Evolutionary conservation across 2,797 vertebrate species (phyloP).

Genomic region (Pantherophis alleghaniensis): DNA sequence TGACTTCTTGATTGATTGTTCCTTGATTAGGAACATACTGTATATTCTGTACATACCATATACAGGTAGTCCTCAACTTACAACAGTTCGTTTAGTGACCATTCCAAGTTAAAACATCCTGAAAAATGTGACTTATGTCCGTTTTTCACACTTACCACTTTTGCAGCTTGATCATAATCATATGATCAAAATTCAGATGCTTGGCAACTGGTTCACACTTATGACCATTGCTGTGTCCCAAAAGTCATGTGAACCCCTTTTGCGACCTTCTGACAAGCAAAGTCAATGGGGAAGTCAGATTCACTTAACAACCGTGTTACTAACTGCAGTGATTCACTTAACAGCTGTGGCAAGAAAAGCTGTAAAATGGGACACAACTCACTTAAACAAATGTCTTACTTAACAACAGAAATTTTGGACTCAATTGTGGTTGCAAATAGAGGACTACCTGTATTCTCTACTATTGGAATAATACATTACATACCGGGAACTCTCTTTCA

Average conservation of each 20-base stretch:
- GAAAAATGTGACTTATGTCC: not conserved
- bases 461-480: not conserved
- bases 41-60: not conserved
- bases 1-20: not conserved
- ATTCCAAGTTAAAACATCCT: not conserved
- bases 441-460: not conserved
- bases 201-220: not conserved
- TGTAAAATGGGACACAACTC: too few relatives aligned
- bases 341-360: too few relatives aligned
- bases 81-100: not conserved
- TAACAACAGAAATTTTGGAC: not conserved
- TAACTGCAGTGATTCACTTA: too few relatives aligned
- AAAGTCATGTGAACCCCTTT: not conserved
- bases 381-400: not conserved
- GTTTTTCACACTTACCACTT: not conserved
- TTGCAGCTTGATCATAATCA: not conserved
- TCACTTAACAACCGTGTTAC: not conserved
- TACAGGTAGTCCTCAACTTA: not conserved
- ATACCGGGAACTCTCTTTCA: slow-evolving; percentile 69
- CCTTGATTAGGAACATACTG: not conserved
- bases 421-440: not conserved
- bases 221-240: not conserved
- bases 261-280: not conserved
- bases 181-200: not conserved
- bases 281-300: not conserved